Conservation (phyloP, 2,113 vertebrate genomes). For the Anoplopoma fimbria region DNA sequence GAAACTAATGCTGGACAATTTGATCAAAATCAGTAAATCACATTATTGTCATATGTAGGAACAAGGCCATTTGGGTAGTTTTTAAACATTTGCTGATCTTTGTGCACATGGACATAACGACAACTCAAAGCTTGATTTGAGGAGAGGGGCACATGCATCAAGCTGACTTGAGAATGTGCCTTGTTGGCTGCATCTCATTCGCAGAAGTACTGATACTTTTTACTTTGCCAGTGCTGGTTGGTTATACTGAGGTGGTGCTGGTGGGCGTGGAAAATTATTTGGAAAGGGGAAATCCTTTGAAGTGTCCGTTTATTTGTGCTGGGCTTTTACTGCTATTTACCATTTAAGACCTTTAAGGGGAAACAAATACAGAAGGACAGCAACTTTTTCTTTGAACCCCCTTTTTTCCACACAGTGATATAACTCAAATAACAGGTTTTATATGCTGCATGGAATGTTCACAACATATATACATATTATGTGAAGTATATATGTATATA, state of each 20-base stretch:
- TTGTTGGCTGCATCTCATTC: constrained; percentile 41
- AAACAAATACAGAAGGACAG: constrained; percentile 3
- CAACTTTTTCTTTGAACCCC: constrained; percentile 16
- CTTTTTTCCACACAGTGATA: constrained; percentile 23
- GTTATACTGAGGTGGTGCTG: background rate
- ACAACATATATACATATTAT: constrained; percentile 63
- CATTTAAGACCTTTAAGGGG: constrained; percentile 19
- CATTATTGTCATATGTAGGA: constrained; percentile 56
- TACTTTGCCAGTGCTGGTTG: constrained; percentile 25
- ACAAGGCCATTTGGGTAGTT: constrained; percentile 55
- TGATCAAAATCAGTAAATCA: constrained; percentile 44
- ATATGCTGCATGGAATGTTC: constrained; percentile 82
- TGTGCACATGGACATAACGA: constrained; percentile 22
- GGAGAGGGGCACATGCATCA: constrained; percentile 59
- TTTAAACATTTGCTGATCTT: constrained; percentile 19
- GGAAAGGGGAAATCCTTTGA: constrained; percentile 5
- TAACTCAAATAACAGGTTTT: constrained; percentile 48
- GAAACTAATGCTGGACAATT: constrained; percentile 62
- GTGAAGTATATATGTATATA: constrained; percentile 69
- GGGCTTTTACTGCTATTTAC: background rate
- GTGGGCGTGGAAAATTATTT: constrained; percentile 8
- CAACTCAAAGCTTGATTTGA: constrained; percentile 20
- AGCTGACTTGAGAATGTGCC: constrained; percentile 74
- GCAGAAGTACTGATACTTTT: constrained; percentile 33
- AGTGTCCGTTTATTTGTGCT: constrained; percentile 19